A percentile compares a stretch with the other conserved stretches of the same genome.
Conservation (phyloP, 2,888 invertebrate species). For the Drosophila ezoana region DNA sequence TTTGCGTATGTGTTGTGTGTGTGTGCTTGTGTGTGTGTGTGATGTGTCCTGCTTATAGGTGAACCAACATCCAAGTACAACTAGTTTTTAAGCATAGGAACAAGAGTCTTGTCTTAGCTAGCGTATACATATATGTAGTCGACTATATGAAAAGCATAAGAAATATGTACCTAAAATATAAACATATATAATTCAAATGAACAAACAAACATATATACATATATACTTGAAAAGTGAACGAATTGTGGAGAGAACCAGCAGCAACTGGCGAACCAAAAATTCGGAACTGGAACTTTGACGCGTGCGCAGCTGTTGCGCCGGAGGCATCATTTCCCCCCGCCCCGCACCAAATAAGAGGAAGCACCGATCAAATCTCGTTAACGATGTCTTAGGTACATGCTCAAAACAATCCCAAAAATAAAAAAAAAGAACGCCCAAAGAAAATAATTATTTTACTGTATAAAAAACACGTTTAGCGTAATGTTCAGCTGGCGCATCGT, state of each 20-base stretch:
- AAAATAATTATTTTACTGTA: constrained; percentile 53
- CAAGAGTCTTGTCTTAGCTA: constrained; percentile 35
- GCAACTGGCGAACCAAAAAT: constrained; percentile 10
- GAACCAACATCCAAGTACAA: constrained; percentile 50
- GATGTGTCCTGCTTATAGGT: constrained; percentile 38
- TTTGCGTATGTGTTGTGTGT: constrained; percentile 9
- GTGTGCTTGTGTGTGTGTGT: constrained; percentile 7
- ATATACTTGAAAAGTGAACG: constrained; percentile 57
- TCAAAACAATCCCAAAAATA: constrained; percentile 27
- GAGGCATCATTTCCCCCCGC: constrained; percentile 1
- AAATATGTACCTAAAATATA: constrained; percentile 52
- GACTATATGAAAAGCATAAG: constrained; percentile 15
- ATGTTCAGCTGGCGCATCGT: constrained; percentile 68
- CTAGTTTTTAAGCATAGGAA: constrained; percentile 62
- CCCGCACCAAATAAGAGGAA: constrained; percentile 21
- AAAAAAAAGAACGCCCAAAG: constrained; percentile 33
- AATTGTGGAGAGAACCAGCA: constrained; percentile 20
- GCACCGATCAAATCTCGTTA: constrained; percentile 34
- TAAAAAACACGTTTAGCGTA: constrained; percentile 68
- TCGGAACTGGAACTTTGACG: constrained; percentile 42
- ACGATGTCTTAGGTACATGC: constrained; percentile 65
- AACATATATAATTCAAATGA: constrained; percentile 56
- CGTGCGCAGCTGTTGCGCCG: constrained; percentile 50
- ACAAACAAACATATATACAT: constrained; percentile 35
- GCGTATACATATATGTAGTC: constrained; percentile 40